Base-by-base conservation (phyloP, 2,113 vertebrate genomes). In the Melanotaenia duboulayi region DNA sequence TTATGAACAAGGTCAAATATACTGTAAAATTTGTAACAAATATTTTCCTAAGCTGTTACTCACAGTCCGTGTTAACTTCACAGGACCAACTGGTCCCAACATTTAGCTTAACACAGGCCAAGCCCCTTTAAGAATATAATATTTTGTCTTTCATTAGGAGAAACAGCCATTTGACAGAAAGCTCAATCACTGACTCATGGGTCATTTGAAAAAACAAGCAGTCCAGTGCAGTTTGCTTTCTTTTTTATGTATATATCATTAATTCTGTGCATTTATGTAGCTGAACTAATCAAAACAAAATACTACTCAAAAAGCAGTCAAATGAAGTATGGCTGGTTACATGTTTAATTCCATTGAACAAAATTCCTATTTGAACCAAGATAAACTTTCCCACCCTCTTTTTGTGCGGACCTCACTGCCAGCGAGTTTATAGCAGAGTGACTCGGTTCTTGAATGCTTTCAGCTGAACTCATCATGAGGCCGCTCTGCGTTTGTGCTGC, bases 151-250 rank as follows among this genome's bases (percentile, higher is more conserved):
- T 79, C 63, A 62, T 78, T 65, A 56, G 23, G 35, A 13, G n/a
- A 76, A 89, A 28, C 19, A 37, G 12, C 42, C 25, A 23, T 69
- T 60, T 77, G 74, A 74, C 61, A 68, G 35, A 40, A 51, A 54
- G 19, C 70, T 76, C 50, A 44, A 62, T 80, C 75, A 73, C 28
- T 14, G 22, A 57, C 50, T 81, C 59, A 72, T 55, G 23, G 12
- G 58, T 65, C 52, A 80, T 56, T 72, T 19, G 32, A 69, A 56
- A 85, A 85, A 90, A 88, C 81, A 90, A 83, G 71, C 73, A 61
- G 16, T 32, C 39, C 28, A 40, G 68, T 39, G 57, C n/a, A 58
- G 72, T 23, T 87, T 80, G 71, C 74, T 32, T 84, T 75, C 73
- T 61, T 66, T 82, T 71, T 77, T 55, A 81, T 70, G 44, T 56